Evolutionary conservation across 2,888 invertebrate species (phyloP).

Genomic region (Onthophagus sagittarius): DNA sequence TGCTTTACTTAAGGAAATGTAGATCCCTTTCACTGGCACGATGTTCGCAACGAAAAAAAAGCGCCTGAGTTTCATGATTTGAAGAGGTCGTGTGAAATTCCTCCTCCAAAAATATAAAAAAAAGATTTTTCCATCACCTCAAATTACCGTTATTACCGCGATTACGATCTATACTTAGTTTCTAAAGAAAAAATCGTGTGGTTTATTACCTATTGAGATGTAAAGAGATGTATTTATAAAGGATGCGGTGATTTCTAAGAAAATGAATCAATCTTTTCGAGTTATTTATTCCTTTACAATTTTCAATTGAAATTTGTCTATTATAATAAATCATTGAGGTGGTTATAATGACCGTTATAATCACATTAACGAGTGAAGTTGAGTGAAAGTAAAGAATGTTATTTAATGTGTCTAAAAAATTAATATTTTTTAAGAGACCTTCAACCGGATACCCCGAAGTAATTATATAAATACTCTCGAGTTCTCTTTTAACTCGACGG

Average conservation of each 20-base stretch:
- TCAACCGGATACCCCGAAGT: background rate
- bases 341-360: too few species aligned
- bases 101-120: background rate
- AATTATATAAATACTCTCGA: background rate
- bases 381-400: too few species aligned
- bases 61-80: background rate
- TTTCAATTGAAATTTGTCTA: background rate
- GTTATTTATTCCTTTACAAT: too few species aligned
- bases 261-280: too few species aligned
- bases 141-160: background rate
- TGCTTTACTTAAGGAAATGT: slow-evolving; percentile 16
- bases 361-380: too few species aligned
- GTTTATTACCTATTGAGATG: background rate
- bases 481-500: background rate
- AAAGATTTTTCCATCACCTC: background rate
- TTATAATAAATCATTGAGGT: background rate
- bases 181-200: background rate
- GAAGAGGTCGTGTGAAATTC: background rate
- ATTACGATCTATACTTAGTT: background rate
- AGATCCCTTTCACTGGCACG: slow-evolving; percentile 18
- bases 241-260: background rate
- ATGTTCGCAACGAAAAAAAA: background rate
- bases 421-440: background rate
- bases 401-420: too few species aligned
- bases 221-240: background rate